These are phyloP conservation scores for Drosophila anceps DNA, from an alignment of 2,888 invertebrate genomes.

Conservation along the genomic window DNA sequence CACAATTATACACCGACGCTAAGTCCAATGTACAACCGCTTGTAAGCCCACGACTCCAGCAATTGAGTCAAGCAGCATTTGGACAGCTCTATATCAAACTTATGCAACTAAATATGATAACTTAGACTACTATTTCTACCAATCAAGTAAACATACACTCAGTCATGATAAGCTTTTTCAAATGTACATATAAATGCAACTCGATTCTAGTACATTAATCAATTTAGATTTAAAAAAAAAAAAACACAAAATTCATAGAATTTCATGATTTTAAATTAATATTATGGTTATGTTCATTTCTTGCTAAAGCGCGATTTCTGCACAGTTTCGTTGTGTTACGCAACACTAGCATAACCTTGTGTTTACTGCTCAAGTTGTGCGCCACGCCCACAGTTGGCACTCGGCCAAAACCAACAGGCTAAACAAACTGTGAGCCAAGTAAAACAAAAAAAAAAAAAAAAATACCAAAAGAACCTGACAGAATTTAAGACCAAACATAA, in stretches of 20 bases:
- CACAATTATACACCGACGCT: no score
- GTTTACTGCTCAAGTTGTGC: not conserved
- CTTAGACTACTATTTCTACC: not conserved
- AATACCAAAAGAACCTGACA: slow-evolving; percentile 29
- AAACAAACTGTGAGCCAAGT: slow-evolving; percentile 24
- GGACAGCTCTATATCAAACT: no score
- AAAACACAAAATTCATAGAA: not conserved
- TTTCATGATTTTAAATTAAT: not conserved
- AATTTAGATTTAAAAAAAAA: no score
- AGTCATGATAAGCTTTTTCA: not conserved
- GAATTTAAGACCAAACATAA: slow-evolving; percentile 52
- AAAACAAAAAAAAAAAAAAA: slow-evolving; percentile 19
- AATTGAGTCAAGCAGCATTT: no score
- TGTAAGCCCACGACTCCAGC: no score
- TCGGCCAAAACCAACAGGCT: slow-evolving; percentile 30
- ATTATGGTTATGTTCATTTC: not conserved
- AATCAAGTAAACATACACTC: not conserved
- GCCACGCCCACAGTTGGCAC: slow-evolving; percentile 23
- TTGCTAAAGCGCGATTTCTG: not conserved
- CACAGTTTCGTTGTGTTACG: not conserved
- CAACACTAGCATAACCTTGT: slow-evolving; percentile 29
- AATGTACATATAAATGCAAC: not conserved
- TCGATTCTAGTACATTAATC: not conserved
- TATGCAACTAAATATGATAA: not conserved
- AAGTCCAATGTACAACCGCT: no score